phyloP scores from a whole-genome alignment of 2,888 invertebrate species.

The Sarcophaga caerulescens region DNA sequence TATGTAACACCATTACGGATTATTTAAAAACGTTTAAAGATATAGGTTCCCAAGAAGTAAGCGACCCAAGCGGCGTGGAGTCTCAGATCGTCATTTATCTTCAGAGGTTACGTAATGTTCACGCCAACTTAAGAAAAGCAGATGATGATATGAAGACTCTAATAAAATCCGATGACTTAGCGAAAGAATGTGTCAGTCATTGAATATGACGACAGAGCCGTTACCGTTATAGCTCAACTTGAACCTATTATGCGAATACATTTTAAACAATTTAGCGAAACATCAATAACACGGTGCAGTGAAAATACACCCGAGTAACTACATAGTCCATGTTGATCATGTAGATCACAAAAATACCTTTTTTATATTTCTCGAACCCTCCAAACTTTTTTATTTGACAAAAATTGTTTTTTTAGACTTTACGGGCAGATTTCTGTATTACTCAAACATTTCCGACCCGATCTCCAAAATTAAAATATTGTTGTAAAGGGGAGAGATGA shows the following conservation, averaged over 20 bases:
- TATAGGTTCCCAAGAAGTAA: constrained; percentile 26
- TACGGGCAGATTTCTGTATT: too few species aligned
- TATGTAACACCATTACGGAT: constrained; percentile 41
- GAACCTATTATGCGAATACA: constrained; percentile 27
- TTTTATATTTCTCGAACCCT: too few species aligned
- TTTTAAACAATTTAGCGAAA: constrained; percentile 5
- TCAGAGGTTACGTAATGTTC: not conserved
- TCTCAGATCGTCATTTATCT: not conserved
- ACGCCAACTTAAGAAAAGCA: constrained; percentile 35
- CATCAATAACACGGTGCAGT: too few species aligned
- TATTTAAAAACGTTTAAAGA: constrained; percentile 46
- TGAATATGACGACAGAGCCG: constrained; percentile 52
- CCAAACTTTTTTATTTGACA: too few species aligned
- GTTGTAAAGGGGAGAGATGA: too few species aligned
- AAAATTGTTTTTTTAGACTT: too few species aligned
- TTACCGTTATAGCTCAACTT: constrained; percentile 37
- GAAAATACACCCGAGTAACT: too few species aligned
- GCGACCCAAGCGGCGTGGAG: constrained; percentile 10
- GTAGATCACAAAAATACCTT: too few species aligned
- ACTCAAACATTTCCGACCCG: too few species aligned
- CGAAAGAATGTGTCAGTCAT: constrained; percentile 18
- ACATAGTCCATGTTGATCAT: too few species aligned
- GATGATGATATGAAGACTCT: constrained; percentile 40
- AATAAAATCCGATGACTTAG: constrained; percentile 22
- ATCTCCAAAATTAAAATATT: too few species aligned